phyloP scores from a whole-genome alignment of 2,113 vertebrate genomes.

The Caranx ignobilis region DNA sequence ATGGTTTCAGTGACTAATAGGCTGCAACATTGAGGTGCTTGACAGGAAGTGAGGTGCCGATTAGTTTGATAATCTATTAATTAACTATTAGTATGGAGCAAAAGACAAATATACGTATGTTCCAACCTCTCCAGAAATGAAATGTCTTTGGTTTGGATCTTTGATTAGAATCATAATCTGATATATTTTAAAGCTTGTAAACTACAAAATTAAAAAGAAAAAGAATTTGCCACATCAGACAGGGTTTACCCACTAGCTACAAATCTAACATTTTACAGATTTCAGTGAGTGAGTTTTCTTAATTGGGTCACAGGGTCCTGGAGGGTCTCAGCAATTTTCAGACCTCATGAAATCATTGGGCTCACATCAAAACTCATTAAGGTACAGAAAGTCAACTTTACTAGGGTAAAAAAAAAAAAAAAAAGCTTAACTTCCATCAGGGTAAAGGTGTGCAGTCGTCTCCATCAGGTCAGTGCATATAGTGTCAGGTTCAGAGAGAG shows the following conservation, averaged over 20 bases:
- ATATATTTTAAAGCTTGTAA: not conserved
- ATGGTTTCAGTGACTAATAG: not conserved
- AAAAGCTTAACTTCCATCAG: not conserved
- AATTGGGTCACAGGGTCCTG: not conserved
- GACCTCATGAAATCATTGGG: not conserved
- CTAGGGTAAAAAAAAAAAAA: not conserved
- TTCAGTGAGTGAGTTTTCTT: not conserved
- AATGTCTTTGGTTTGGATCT: no score
- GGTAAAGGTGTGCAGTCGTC: not conserved
- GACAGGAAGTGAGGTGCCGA: not conserved
- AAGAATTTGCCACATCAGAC: no score
- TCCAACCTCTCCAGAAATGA: not conserved
- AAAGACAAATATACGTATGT: not conserved
- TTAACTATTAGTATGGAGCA: not conserved
- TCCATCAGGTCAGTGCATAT: constrained; percentile 10
- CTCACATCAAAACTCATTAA: not conserved
- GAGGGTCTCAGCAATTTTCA: not conserved
- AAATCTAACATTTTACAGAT: not conserved
- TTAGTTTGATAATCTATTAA: not conserved
- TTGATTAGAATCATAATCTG: no score
- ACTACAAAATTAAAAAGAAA: not conserved
- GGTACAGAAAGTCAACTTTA: not conserved
- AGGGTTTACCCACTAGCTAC: not conserved
- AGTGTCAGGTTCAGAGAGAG: constrained; percentile 1
- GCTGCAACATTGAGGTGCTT: not conserved